Evolutionary conservation across 2,113 vertebrate species (phyloP).

Genomic region (Lipophrys pholis): DNA sequence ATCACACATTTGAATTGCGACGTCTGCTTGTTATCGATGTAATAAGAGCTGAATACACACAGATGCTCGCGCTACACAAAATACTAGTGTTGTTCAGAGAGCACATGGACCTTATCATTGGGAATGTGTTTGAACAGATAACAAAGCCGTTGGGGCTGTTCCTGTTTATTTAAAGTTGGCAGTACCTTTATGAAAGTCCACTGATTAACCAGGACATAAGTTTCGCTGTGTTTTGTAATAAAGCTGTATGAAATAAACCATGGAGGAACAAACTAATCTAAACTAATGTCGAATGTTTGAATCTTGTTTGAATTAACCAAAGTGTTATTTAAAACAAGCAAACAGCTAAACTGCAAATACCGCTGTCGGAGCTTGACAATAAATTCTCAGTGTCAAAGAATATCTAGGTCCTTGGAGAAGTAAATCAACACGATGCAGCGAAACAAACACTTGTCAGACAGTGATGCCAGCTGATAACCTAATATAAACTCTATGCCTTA

Average conservation of each 20-base stretch:
- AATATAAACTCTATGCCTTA: too few species aligned
- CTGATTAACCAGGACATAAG: constrained; percentile 28
- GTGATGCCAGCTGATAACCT: too few species aligned
- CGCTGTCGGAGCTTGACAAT: too few species aligned
- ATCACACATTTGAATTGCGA: background rate
- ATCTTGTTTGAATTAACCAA: too few species aligned
- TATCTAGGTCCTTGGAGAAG: too few species aligned
- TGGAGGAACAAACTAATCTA: background rate
- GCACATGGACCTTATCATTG: constrained; percentile 10
- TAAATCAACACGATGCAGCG: too few species aligned
- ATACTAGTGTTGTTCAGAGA: background rate
- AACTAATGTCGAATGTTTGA: too few species aligned
- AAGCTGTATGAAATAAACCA: too few species aligned
- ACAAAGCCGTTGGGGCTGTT: background rate
- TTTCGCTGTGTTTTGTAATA: background rate
- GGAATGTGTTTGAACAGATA: constrained; percentile 27
- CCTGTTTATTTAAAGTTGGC: constrained; percentile 27
- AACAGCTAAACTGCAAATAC: too few species aligned
- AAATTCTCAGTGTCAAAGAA: too few species aligned
- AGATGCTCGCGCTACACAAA: background rate
- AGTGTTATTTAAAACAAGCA: too few species aligned
- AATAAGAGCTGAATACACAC: background rate
- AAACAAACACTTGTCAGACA: too few species aligned
- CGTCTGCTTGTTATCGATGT: background rate
- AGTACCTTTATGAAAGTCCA: background rate